phyloP scores from a whole-genome alignment of 2,888 invertebrate genomes.

The Blastobasis lacticolella region DNA sequence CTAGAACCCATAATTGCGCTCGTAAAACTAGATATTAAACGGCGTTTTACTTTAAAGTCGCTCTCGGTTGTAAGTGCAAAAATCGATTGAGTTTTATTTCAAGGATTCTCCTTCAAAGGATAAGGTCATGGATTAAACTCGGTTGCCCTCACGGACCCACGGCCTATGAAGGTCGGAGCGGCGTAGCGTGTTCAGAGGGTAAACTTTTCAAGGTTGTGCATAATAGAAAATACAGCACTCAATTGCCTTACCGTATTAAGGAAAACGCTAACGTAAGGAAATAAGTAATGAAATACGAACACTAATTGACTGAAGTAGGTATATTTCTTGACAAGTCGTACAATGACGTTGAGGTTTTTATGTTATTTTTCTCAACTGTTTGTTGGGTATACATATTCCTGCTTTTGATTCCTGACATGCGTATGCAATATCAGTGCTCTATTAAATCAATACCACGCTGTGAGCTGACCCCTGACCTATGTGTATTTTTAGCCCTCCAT shows the following conservation, averaged over 20 bases:
- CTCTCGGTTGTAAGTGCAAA: no score
- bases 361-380: no score
- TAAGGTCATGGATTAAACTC: slow-evolving; percentile 33
- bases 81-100: slow-evolving; percentile 24
- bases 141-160: slow-evolving; percentile 48
- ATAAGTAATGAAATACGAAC: no score
- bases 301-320: no score
- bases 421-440: no score
- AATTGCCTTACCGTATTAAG: no score
- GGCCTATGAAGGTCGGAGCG: slow-evolving; percentile 38
- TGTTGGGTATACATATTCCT: no score
- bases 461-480: slow-evolving; percentile 57
- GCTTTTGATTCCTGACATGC: no score
- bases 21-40: slow-evolving; percentile 17
- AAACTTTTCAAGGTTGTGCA: slow-evolving; percentile 21
- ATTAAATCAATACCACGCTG: slow-evolving; percentile 15
- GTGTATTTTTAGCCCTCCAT: slow-evolving; percentile 58
- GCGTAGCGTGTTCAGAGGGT: slow-evolving; percentile 19
- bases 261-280: no score
- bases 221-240: no score
- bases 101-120: slow-evolving; percentile 51
- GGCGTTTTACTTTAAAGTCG: slow-evolving; percentile 1
- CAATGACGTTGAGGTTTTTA: no score
- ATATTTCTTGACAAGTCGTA: no score
- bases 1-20: slow-evolving; percentile 16